phyloP scores from a whole-genome alignment of 2,888 invertebrate genomes.

The Theretra japonica region DNA sequence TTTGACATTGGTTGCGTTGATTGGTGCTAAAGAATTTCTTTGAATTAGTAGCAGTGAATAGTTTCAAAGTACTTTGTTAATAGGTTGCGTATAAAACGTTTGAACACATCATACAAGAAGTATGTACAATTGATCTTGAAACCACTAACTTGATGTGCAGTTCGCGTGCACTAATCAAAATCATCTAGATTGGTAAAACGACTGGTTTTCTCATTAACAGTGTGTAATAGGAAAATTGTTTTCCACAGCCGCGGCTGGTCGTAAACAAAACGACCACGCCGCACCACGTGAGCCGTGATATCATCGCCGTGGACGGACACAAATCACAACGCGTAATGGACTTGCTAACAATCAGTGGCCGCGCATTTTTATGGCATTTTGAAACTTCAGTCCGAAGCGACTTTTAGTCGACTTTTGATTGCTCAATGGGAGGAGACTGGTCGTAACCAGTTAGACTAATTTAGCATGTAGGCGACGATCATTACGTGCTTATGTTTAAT shows the following conservation, averaged over 20 bases:
- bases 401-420: not conserved
- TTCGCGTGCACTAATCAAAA: constrained; percentile 10
- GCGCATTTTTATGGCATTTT: not conserved
- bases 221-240: constrained; percentile 25
- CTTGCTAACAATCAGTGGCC: not conserved
- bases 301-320: constrained; percentile 19
- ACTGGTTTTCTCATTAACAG: constrained; percentile 16
- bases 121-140: not conserved
- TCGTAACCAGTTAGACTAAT: constrained; percentile 6
- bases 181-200: constrained; percentile 13
- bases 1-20: too few species aligned
- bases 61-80: too few species aligned
- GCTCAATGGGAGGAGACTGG: not conserved
- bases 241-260: constrained; percentile 1
- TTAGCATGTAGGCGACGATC: constrained; percentile 11
- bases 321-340: constrained; percentile 18
- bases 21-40: too few species aligned
- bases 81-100: too few species aligned
- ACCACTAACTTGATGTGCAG: not conserved
- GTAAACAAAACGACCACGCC: constrained; percentile 22
- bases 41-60: too few species aligned
- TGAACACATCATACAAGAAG: too few species aligned
- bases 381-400: not conserved
- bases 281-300: constrained; percentile 7
- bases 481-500: not conserved